Percentiles rank a stretch among this genome's conserved stretches.
Conservation (phyloP, 2,113 vertebrate genomes). For the Myrmecophaga tridactyla region DNA sequence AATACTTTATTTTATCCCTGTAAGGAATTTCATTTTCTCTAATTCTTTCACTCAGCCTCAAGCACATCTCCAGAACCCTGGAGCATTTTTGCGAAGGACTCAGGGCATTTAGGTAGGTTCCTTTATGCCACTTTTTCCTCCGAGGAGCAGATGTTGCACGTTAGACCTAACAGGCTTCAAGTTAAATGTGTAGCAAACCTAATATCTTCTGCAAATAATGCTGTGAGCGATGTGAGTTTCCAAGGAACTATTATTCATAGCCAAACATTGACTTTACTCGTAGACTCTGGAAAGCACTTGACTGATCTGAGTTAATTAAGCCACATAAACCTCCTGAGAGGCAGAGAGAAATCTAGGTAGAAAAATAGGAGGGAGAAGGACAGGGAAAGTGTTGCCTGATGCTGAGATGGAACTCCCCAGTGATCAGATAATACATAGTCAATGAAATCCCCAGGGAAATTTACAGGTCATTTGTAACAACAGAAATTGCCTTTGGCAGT, state of each 20-base stretch:
- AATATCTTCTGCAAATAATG: conserved; percentile 20
- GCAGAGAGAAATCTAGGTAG: neutral
- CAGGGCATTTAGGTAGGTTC: neutral
- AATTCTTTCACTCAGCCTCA: neutral
- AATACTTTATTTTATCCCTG: neutral
- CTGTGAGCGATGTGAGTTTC: conserved; percentile 15
- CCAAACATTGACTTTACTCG: conserved; percentile 22
- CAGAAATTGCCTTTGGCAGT: neutral
- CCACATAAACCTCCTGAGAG: conserved; percentile 19
- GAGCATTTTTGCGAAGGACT: neutral
- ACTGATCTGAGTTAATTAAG: conserved; percentile 53
- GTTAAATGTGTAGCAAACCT: neutral
- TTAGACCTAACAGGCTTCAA: neutral
- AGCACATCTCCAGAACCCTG: neutral
- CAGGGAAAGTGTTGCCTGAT: neutral
- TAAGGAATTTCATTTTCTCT: neutral
- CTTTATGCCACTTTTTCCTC: neutral
- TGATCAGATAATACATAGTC: neutral
- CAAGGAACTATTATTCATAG: conserved; percentile 34
- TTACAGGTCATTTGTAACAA: neutral
- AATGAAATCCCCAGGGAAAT: neutral
- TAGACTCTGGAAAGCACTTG: conserved; percentile 8
- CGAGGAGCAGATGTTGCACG: neutral
- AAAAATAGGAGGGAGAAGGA: neutral
- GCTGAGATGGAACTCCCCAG: neutral